These are phyloP conservation scores for Diploptera punctata DNA, from an alignment of 2,888 invertebrate species.

Conservation along the genomic window DNA sequence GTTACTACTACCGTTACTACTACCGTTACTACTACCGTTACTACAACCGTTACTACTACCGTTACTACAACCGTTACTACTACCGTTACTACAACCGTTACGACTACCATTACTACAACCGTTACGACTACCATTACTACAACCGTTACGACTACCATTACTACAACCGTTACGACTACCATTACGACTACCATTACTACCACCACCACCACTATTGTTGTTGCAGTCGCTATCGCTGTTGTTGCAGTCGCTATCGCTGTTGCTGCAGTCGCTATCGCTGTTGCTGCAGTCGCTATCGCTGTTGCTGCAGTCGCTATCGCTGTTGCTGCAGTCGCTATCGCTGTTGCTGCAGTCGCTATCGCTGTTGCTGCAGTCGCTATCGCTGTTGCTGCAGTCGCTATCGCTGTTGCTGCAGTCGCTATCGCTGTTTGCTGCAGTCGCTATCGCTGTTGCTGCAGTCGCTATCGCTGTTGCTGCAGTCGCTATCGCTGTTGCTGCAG, in stretches of 20 bases:
- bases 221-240: neutral
- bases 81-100: no score
- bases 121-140: no score
- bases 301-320: neutral
- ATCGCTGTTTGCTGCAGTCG: neutral
- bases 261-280: neutral
- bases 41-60: no score
- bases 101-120: no score
- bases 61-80: no score
- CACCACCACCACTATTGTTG: no score
- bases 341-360: slow-evolving; percentile 7
- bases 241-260: no score
- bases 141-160: no score
- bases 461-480: neutral
- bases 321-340: neutral
- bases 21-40: no score
- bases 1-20: no score
- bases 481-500: slow-evolving; percentile 10
- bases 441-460: neutral
- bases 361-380: slow-evolving; percentile 8
- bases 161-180: no score
- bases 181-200: no score
- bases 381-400: slow-evolving; percentile 9
- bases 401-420: neutral
- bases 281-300: neutral